phyloP scores from a whole-genome alignment of 1,140 invertebrate genomes.

The Calosoma granatense region DNA sequence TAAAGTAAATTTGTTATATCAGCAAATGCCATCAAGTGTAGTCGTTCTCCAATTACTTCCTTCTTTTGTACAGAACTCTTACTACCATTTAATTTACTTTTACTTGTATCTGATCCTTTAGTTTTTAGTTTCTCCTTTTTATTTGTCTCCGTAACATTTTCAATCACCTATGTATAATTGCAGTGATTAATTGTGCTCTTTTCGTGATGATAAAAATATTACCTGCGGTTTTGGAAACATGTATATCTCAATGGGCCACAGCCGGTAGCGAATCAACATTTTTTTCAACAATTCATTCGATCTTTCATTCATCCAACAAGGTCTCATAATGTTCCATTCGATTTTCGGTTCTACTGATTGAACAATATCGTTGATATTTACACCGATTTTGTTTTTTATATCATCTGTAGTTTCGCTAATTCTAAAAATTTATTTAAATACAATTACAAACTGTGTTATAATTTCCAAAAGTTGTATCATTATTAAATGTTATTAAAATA shows the following conservation, averaged over 20 bases:
- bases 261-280: background rate
- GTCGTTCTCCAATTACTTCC: background rate
- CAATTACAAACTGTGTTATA: background rate
- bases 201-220: background rate
- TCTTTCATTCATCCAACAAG: background rate
- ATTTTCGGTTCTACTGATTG: background rate
- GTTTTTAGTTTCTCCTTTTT: background rate
- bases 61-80: background rate
- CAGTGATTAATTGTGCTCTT: background rate
- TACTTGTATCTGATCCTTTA: background rate
- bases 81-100: no score
- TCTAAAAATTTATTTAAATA: background rate
- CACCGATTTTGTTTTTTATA: background rate
- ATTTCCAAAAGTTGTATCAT: background rate
- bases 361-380: background rate
- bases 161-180: background rate
- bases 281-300: background rate
- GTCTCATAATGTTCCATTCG: background rate
- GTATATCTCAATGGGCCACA: background rate
- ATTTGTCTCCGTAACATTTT: background rate
- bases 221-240: background rate
- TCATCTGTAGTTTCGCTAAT: background rate
- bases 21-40: background rate
- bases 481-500: background rate
- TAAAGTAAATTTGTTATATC: background rate